phyloP scores from a whole-genome alignment of 30 jellyfish, hydroid and myxozoan species.

The Chironex yamaguchii region DNA sequence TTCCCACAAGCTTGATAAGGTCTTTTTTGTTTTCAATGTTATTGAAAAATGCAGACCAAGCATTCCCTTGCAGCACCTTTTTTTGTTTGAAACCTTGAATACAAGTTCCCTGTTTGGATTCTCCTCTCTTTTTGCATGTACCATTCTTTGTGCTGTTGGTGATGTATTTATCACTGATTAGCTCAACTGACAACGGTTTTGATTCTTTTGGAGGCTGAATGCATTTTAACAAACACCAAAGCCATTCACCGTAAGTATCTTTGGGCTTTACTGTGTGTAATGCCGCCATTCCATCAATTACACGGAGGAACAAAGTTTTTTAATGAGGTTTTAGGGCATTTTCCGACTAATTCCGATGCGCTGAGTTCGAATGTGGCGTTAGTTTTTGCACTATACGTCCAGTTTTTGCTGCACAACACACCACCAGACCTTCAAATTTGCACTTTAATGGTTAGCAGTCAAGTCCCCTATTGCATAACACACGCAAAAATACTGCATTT shows the following conservation, averaged over 20 bases:
- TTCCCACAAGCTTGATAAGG: conserved; percentile 1
- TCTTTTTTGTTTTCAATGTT: conserved; percentile 24
- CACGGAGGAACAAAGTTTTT: too few species aligned
- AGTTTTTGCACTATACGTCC: too few species aligned
- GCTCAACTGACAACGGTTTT: conserved; percentile 21
- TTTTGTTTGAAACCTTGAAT: conserved; percentile 5
- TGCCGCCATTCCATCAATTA: too few species aligned
- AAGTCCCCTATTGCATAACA: too few species aligned
- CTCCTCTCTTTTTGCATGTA: not conserved
- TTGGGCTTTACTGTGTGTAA: too few species aligned
- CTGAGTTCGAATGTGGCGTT: too few species aligned
- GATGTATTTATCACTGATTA: conserved; percentile 2
- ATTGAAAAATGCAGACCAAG: conserved; percentile 5
- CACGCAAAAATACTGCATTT: too few species aligned
- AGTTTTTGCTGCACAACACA: too few species aligned
- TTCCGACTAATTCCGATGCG: too few species aligned
- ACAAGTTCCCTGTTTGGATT: not conserved
- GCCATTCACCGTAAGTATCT: conserved; percentile 23
- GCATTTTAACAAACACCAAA: conserved; percentile 5
- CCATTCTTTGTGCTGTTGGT: not conserved
- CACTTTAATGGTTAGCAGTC: too few species aligned
- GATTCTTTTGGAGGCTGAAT: not conserved
- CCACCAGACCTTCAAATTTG: too few species aligned
- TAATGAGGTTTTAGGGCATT: too few species aligned
- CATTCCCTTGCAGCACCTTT: conserved; percentile 49